A percentile compares a stretch with the other conserved stretches of the same genome.
These are phyloP conservation scores for Eupleurogrammus muticus DNA, from an alignment of 2,797 vertebrate species.

Conservation along the genomic window DNA sequence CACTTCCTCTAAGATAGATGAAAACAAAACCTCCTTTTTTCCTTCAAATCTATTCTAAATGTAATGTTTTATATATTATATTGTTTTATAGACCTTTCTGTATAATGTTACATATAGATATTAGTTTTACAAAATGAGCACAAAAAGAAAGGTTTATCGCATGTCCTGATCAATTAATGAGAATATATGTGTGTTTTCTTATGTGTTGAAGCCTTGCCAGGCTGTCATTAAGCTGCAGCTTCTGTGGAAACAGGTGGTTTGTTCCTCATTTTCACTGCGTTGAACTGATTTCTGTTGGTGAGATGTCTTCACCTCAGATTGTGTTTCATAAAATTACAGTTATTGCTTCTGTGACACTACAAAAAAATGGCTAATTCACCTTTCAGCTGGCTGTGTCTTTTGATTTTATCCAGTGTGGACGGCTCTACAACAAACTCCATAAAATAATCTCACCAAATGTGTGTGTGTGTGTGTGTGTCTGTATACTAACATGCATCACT, in stretches of 20 bases:
- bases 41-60: too few species aligned
- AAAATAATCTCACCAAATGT: not conserved
- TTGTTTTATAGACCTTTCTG: too few species aligned
- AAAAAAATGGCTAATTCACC: not conserved
- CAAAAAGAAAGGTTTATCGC: too few species aligned
- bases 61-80: not conserved
- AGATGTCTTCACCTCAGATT: not conserved
- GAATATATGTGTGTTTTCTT: not conserved
- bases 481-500: constrained; percentile 22
- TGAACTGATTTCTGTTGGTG: not conserved
- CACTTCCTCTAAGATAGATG: too few species aligned
- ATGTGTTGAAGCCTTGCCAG: not conserved
- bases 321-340: not conserved
- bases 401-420: not conserved
- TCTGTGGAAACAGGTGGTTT: not conserved
- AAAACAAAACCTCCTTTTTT: too few species aligned
- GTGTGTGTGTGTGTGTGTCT: constrained; percentile 4
- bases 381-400: not conserved
- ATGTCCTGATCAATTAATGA: not conserved
- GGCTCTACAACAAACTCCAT: not conserved
- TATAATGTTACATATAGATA: too few species aligned
- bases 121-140: too few species aligned
- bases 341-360: not conserved
- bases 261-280: not conserved
- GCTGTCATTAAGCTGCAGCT: not conserved